Conservation (phyloP, 2,888 invertebrate species). For the Tipula confusa region DNA sequence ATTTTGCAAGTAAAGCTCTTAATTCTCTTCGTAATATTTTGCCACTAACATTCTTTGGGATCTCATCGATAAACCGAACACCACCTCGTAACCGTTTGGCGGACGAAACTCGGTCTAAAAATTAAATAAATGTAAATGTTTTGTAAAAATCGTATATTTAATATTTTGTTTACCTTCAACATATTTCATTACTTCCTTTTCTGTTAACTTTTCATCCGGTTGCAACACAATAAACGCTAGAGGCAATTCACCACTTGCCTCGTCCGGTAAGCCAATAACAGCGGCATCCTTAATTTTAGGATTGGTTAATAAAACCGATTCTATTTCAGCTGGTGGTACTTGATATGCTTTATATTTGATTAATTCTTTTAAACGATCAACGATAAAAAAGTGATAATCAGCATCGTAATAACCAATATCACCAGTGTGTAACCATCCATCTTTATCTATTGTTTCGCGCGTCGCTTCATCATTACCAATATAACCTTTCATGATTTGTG, state of each 20-base stretch:
- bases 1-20: conserved; percentile 42
- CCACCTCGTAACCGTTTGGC: conserved; percentile 75
- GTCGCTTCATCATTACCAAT: conserved; percentile 67
- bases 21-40: conserved; percentile 67
- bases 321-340: conserved; percentile 85
- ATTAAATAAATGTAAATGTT: not conserved
- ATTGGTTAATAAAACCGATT: conserved; percentile 69
- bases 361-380: conserved; percentile 82
- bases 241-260: conserved; percentile 69
- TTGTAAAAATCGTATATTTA: not conserved
- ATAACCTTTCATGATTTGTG: conserved; percentile 80
- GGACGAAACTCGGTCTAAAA: conserved; percentile 54
- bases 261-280: conserved; percentile 73
- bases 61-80: conserved; percentile 63
- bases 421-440: conserved; percentile 75
- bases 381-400: conserved; percentile 72
- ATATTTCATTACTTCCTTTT: conserved; percentile 55
- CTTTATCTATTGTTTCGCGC: conserved; percentile 58
- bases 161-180: conserved; percentile 48
- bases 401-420: conserved; percentile 79
- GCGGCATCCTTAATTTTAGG: conserved; percentile 70
- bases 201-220: conserved; percentile 51
- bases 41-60: conserved; percentile 73
- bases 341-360: conserved; percentile 87
- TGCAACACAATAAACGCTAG: conserved; percentile 69